Base-by-base conservation (phyloP, 1,140 invertebrate species). In the Heliconius eleuchia region DNA sequence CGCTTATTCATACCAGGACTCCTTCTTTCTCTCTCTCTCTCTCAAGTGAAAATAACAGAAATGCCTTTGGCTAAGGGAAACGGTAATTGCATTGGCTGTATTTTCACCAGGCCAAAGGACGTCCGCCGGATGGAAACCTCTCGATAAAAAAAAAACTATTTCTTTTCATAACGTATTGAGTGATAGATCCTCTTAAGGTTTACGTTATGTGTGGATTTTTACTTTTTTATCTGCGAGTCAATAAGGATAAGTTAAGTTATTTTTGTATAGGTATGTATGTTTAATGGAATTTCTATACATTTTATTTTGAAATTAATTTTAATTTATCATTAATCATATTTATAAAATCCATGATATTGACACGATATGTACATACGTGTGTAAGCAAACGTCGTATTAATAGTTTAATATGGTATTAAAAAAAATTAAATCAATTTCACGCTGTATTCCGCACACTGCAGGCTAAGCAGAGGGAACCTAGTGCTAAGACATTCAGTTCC, bases 31-130 rank as follows among this genome's bases (percentile, higher is more conserved):
- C 13, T 46, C 13, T 3, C 42, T 46, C 73, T 71, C 30, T 76
- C 60, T 74, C 80, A 71, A 75, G 76, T 85, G 78, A 80, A 80
- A 82, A 83, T 71, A 50, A 60, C 46, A 30, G 50, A 75, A 83
- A 83, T 78, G 82, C 77, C 74, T 76, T 82, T 80, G 71, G 80
- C 80, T 23, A 50, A 77, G 55, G 76, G 80, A 80, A 81, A 77
- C 83, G 76, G 74, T 87, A 84, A 84, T 85, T 85, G 84, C 81
- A 83, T 83, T 83, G 75, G 72, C 76, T 85, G 80, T 85, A 83
- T 81, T 85, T 83, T 85, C 76, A 57, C 78, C 70, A 76, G 66
- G 75, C 79, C 79, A 76, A 80, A 83, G 76, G 82, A 80, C 75
- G 75, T 83, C 74, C 77, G 76, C 76, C 74, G 77, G 39, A 74